These are phyloP conservation scores for Orchestia grillus DNA, from an alignment of 1,140 invertebrate genomes.

Conservation along the genomic window DNA sequence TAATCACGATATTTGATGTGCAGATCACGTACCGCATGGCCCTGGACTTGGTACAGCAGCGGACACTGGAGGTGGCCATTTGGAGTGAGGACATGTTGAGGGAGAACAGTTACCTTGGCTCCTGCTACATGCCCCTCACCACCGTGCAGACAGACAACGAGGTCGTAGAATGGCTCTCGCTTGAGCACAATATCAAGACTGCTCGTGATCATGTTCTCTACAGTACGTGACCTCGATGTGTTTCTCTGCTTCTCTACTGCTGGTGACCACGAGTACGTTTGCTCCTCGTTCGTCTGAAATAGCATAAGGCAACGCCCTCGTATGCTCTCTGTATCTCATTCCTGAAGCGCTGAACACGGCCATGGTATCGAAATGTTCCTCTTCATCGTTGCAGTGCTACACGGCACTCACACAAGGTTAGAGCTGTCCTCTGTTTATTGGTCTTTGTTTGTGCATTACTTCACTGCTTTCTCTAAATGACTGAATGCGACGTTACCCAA, in stretches of 20 bases:
- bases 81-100: slow-evolving; percentile 96
- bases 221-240: background rate
- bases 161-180: slow-evolving; percentile 73
- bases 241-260: background rate
- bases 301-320: background rate
- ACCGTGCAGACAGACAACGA: slow-evolving; percentile 83
- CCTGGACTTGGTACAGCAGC: slow-evolving; percentile 82
- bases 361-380: background rate
- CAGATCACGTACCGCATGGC: slow-evolving; percentile 91
- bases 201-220: slow-evolving; percentile 63
- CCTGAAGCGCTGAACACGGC: background rate
- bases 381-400: background rate
- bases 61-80: slow-evolving; percentile 89
- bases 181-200: slow-evolving; percentile 68
- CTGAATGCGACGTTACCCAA: too few relatives aligned
- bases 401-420: background rate
- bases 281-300: background rate
- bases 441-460: background rate
- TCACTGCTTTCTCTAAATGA: too few relatives aligned
- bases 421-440: background rate
- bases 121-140: slow-evolving; percentile 81
- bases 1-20: slow-evolving; percentile 68
- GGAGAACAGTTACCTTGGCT: slow-evolving; percentile 95
- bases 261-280: background rate
- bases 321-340: background rate